Evolutionary conservation across 1,140 invertebrate species (phyloP), one percentile per base, ranked within the genome.

Genomic region (Limonius californicus): DNA sequence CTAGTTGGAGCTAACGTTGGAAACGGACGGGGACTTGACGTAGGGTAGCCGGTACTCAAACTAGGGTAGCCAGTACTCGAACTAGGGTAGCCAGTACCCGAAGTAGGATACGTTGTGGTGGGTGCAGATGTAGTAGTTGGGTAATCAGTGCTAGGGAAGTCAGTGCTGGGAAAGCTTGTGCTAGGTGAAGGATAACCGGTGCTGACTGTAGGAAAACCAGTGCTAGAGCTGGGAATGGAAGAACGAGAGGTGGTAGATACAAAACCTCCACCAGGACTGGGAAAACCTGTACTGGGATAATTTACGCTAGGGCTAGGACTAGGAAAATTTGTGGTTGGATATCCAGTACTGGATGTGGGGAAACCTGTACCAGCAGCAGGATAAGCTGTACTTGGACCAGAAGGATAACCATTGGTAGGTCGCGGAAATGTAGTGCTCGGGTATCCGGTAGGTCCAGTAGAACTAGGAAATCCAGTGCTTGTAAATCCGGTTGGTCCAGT

Each of bases 361-460:
- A 66, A 14, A 58, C 43, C 11, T 42, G 59, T 6, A 57, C 56
- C 43, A 61, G 64, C 4, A 43, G 56, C 0, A 68, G 74, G 70
- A 63, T 73, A 73, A 3, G 69, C 68, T 30, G 56, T 56, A 35
- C 35, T 55, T 14, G 61, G 58, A 50, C 62, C 71, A 58, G 65
- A 61, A 54, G 62, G 64, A 42, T 60, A 63, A 57, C 19, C 59
- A 45, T 63, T 54, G 19, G 67, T 60, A n/a, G n/a, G n/a, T n/a
- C n/a, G n/a, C 9, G 68, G 63, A 55, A 57, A 64, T 32, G 58
- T 57, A 30, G 58, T 57, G 12, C 21, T 32, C 45, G 21, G 27
- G 27, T 32, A 32, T 63, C 61, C 12, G 62, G 67, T 56, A 8
- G 42, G 16, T 16, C 42, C 42, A 14, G 16, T 60, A n/a, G n/a